Conservation (phyloP, 2,797 vertebrate genomes). For the Gymnoscopelus braueri region DNA sequence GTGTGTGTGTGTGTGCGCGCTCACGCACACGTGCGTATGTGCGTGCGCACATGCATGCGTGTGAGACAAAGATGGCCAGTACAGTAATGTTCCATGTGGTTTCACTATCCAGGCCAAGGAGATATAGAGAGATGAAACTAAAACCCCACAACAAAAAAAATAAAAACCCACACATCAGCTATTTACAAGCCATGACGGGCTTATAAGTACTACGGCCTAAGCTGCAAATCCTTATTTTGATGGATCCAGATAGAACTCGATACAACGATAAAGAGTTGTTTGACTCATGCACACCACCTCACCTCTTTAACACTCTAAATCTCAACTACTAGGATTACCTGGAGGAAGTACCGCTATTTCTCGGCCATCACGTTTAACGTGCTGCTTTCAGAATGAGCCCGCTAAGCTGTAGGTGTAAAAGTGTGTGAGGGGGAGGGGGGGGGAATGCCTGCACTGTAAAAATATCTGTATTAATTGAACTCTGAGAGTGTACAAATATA, state of each 20-base stretch:
- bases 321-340: conserved; percentile 8
- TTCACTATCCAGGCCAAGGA: conserved; percentile 39
- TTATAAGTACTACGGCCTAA: conserved; percentile 28
- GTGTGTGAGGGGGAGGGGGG: not conserved
- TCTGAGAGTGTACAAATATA: too few species aligned
- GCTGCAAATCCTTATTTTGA: conserved; percentile 41
- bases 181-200: conserved; percentile 47
- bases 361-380: not conserved
- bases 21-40: not conserved
- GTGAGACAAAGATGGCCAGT: conserved; percentile 12
- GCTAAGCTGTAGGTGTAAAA: conserved; percentile 7
- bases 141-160: conserved; percentile 39
- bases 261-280: conserved; percentile 19
- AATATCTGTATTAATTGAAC: too few species aligned
- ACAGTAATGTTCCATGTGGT: conserved; percentile 48
- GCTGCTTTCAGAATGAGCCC: conserved; percentile 29
- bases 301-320: conserved; percentile 14
- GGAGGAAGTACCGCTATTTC: conserved; percentile 1
- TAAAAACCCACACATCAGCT: conserved; percentile 2
- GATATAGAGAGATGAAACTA: conserved; percentile 34
- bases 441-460: not conserved
- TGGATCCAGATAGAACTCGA: conserved; percentile 27
- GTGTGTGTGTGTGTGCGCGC: not conserved
- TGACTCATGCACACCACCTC: conserved; percentile 4
- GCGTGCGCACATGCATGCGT: conserved; percentile 14